Conservation (phyloP, 2,888 invertebrate species). For the Galeopsomyia nigrocyanea region DNA sequence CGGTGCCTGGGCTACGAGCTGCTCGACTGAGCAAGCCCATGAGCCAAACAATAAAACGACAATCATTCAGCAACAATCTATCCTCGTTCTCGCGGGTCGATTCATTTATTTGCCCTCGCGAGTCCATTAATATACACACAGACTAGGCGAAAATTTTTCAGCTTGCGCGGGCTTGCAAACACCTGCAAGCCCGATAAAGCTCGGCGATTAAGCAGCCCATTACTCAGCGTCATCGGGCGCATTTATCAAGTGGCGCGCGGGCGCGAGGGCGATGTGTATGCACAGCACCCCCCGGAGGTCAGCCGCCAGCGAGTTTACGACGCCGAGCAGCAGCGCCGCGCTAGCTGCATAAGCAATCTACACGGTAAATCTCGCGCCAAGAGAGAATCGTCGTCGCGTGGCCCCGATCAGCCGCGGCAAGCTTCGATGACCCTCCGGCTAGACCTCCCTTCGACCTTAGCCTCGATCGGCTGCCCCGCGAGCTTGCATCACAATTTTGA, state of each 20-base stretch:
- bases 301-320: not conserved
- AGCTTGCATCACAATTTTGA: slow-evolving; percentile 9
- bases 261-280: not conserved
- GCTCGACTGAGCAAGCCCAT: not conserved
- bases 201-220: slow-evolving; percentile 28
- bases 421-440: slow-evolving; percentile 51
- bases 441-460: slow-evolving; percentile 50
- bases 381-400: slow-evolving; percentile 1
- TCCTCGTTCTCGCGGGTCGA: not conserved
- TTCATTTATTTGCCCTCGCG: not conserved
- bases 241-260: slow-evolving; percentile 23
- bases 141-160: not conserved
- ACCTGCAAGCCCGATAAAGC: slow-evolving; percentile 18
- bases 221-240: slow-evolving; percentile 38
- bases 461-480: slow-evolving; percentile 16
- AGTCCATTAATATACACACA: not conserved
- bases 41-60: not conserved
- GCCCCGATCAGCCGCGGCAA: slow-evolving; percentile 20
- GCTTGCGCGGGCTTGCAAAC: slow-evolving; percentile 4
- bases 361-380: slow-evolving; percentile 43
- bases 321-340: not conserved
- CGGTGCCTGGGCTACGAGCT: slow-evolving; percentile 67
- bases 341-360: slow-evolving; percentile 36
- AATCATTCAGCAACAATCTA: not conserved
- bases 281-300: slow-evolving; percentile 9